phyloP scores from a whole-genome alignment of 1,140 invertebrate species.

The Charaxes varanes region DNA sequence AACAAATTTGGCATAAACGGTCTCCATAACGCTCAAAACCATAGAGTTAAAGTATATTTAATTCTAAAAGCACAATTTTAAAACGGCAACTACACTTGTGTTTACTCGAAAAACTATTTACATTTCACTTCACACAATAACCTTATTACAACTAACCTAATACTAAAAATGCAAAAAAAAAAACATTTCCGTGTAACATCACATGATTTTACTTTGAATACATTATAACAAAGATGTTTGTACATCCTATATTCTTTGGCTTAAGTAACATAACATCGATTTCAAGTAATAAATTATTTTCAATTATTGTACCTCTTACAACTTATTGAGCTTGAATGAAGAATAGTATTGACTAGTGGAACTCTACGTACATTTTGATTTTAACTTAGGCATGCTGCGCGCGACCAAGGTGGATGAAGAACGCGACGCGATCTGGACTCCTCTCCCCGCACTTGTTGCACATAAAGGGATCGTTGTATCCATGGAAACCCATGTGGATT shows the following conservation, averaged over 20 bases:
- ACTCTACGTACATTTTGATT: conserved; percentile 4
- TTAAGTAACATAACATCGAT: conserved; percentile 1
- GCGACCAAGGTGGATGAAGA: conserved; percentile 93
- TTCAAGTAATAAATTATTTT: too few species aligned
- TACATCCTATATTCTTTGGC: neutral
- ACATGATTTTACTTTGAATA: too few species aligned
- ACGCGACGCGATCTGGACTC: conserved; percentile 87
- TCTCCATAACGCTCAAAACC: too few species aligned
- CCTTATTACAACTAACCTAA: neutral
- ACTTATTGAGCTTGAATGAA: conserved; percentile 1
- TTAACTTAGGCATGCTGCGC: conserved; percentile 81
- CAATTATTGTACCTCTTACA: neutral
- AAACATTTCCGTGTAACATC: too few species aligned
- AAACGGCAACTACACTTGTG: conserved; percentile 7
- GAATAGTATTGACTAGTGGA: conserved; percentile 34
- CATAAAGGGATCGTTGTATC: conserved; percentile 90
- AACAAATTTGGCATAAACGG: too few species aligned
- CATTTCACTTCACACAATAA: conserved; percentile 2
- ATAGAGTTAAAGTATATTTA: conserved; percentile 16
- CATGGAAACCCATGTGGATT: conserved; percentile 97
- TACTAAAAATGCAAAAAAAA: too few species aligned
- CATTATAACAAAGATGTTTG: too few species aligned
- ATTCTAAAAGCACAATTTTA: conserved; percentile 26
- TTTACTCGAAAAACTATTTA: conserved; percentile 4
- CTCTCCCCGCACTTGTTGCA: conserved; percentile 95